Percentiles rank a stretch among this genome's conserved stretches.
phyloP scores from a whole-genome alignment of 53 echinoderm and acorn worm genomes.

The Zoroaster sp. region DNA sequence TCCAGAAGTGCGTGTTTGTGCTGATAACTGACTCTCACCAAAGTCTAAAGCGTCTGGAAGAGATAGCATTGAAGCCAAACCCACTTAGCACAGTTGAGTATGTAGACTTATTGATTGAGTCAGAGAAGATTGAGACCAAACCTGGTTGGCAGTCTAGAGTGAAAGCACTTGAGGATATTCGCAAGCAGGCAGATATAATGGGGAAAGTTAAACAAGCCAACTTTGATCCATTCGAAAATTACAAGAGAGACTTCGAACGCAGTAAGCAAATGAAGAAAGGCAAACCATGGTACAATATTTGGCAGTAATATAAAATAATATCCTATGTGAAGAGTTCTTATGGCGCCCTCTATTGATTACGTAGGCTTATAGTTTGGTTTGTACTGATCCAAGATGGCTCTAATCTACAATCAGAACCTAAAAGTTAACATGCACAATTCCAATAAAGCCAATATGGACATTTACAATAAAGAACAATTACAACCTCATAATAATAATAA shows the following conservation, averaged over 20 bases:
- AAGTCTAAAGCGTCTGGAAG: conserved; percentile 60
- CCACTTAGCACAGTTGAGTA: conserved; percentile 62
- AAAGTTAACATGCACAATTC: too few species aligned
- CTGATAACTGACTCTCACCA: conserved; percentile 28
- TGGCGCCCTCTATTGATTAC: too few species aligned
- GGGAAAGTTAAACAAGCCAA: conserved; percentile 33
- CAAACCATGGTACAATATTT: not conserved
- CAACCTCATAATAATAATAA: too few species aligned
- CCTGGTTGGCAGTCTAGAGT: conserved; percentile 55
- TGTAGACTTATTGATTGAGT: conserved; percentile 55
- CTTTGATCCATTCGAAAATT: conserved; percentile 51
- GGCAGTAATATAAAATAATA: too few species aligned
- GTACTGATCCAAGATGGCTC: too few species aligned
- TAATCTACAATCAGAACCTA: too few species aligned
- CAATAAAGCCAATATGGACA: too few species aligned
- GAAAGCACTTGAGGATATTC: conserved; percentile 49
- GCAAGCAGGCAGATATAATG: conserved; percentile 64
- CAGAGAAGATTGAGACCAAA: conserved; percentile 26
- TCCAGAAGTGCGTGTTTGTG: conserved; percentile 45
- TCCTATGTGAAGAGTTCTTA: too few species aligned
- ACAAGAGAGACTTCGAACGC: not conserved
- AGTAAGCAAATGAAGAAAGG: not conserved
- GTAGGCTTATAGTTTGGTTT: too few species aligned
- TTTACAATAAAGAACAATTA: too few species aligned
- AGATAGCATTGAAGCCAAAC: conserved; percentile 62